Conservation (phyloP, 2,888 invertebrate genomes). For the Matsumyia berberina region DNA sequence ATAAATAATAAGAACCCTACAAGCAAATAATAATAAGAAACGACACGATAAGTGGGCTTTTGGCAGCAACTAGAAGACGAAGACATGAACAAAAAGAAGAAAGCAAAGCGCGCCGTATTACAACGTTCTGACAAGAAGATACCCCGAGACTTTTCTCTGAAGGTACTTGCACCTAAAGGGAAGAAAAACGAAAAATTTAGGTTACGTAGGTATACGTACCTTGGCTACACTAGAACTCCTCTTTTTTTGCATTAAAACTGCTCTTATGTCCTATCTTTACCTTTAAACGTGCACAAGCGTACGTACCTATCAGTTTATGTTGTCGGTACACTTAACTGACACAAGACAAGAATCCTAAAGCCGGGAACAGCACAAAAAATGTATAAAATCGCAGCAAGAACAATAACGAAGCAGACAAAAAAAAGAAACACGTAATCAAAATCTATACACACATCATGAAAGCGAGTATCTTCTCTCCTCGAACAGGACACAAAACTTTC, state of each 20-base stretch:
- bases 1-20: slow-evolving; percentile 51
- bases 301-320: slow-evolving; percentile 61
- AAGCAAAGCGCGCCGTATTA: slow-evolving; percentile 13
- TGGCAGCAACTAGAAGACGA: slow-evolving; percentile 53
- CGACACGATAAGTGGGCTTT: slow-evolving; percentile 73
- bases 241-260: slow-evolving; percentile 56
- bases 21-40: slow-evolving; percentile 74
- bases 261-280: slow-evolving; percentile 34
- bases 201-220: slow-evolving; percentile 42
- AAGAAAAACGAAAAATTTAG: slow-evolving; percentile 44
- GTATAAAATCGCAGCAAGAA: slow-evolving; percentile 37
- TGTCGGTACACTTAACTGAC: slow-evolving; percentile 72
- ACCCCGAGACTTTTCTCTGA: slow-evolving; percentile 25
- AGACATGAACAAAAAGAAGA: too few relatives aligned
- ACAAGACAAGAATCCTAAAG: slow-evolving; percentile 61
- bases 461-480: slow-evolving; percentile 13
- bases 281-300: slow-evolving; percentile 32
- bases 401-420: slow-evolving; percentile 18
- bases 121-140: slow-evolving; percentile 40
- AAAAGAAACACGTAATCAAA: slow-evolving; percentile 42
- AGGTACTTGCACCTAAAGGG: slow-evolving; percentile 52
- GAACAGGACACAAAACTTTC: slow-evolving; percentile 68
- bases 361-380: slow-evolving; percentile 30
- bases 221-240: slow-evolving; percentile 18
- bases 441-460: slow-evolving; percentile 39